Conservation (phyloP, 2,888 invertebrate species). For the Hypomecis punctinalis region DNA sequence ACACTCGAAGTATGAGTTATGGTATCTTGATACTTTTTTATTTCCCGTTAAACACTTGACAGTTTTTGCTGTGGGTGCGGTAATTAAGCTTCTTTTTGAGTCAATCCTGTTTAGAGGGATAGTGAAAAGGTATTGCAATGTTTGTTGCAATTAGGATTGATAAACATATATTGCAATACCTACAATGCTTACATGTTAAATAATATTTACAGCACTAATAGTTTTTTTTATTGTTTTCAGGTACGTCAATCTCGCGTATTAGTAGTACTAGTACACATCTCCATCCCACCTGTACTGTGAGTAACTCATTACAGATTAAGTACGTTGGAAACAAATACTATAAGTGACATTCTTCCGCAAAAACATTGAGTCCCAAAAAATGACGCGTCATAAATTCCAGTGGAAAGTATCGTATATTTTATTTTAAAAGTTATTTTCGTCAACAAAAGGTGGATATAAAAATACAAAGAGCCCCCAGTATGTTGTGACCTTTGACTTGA, state of each 20-base stretch:
- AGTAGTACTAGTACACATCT: too few relatives aligned
- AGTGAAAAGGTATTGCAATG: too few relatives aligned
- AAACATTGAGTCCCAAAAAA: too few relatives aligned
- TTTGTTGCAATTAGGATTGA: too few relatives aligned
- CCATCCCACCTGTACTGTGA: too few relatives aligned
- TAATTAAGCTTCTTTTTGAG: conserved; percentile 2
- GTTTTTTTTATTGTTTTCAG: conserved; percentile 47
- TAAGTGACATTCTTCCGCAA: too few relatives aligned
- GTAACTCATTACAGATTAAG: too few relatives aligned
- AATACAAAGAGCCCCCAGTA: not conserved
- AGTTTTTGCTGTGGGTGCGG: not conserved
- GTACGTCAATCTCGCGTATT: conserved; percentile 44
- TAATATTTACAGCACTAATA: conserved; percentile 2
- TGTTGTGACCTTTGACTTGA: conserved; percentile 24
- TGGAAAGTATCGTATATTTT: not conserved
- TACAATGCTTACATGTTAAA: too few relatives aligned
- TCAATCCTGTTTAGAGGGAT: not conserved
- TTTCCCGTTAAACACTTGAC: conserved; percentile 16
- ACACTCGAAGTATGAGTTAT: conserved; percentile 58
- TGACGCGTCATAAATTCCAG: too few relatives aligned
- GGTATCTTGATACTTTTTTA: conserved; percentile 54
- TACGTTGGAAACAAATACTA: too few relatives aligned
- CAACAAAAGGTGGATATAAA: not conserved
- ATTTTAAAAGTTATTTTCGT: not conserved
- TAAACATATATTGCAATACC: too few relatives aligned